phyloP scores from a whole-genome alignment of 2,113 vertebrate species.

The Benitochromis conjunctus region DNA sequence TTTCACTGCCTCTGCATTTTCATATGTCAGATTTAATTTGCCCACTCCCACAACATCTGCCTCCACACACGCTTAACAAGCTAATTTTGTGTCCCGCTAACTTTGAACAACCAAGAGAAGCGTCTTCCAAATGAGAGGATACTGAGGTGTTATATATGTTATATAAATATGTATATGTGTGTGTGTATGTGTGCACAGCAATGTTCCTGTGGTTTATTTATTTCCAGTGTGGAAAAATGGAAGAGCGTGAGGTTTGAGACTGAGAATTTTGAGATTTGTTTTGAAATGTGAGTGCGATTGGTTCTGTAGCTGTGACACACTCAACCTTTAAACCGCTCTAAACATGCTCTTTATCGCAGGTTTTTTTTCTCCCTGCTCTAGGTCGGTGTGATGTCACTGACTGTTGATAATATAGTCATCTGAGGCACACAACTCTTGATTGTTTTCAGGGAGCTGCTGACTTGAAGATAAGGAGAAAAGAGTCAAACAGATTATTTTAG shows the following conservation, averaged over 20 bases:
- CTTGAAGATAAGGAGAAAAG: neutral
- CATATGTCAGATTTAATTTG: constrained; percentile 37
- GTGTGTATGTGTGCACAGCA: neutral
- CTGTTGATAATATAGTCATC: neutral
- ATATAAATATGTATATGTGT: too few species aligned
- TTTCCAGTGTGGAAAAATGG: neutral
- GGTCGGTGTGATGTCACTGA: neutral
- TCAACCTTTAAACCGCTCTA: neutral
- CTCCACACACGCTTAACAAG: constrained; percentile 26
- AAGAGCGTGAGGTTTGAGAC: neutral
- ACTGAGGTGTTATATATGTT: neutral
- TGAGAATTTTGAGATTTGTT: neutral
- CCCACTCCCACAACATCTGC: constrained; percentile 25
- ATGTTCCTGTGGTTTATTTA: neutral
- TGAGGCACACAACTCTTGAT: neutral
- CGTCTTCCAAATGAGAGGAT: neutral
- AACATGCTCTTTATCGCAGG: neutral
- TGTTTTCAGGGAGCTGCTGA: neutral
- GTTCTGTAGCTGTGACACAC: neutral
- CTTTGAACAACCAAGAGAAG: neutral
- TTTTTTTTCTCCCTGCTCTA: neutral
- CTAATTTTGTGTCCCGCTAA: constrained; percentile 6
- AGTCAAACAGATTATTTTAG: neutral
- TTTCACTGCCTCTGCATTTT: constrained; percentile 5
- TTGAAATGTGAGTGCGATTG: neutral